Conservation (phyloP, 2,888 invertebrate genomes). For the Meghimatium bilineatum region DNA sequence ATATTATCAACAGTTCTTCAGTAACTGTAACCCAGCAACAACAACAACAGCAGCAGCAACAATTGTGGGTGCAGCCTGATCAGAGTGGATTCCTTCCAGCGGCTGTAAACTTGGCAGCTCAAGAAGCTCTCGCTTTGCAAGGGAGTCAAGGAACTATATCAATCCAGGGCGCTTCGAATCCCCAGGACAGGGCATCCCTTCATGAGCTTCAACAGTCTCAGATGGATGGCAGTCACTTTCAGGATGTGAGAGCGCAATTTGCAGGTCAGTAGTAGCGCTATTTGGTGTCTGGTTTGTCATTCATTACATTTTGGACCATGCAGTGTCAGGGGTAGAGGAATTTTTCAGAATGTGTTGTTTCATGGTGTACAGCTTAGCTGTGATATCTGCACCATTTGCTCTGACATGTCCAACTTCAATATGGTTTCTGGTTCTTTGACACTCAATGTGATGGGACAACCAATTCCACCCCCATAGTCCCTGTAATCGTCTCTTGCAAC, state of each 20-base stretch:
- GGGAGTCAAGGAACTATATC: constrained; percentile 12
- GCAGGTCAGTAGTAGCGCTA: constrained; percentile 40
- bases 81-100: constrained; percentile 42
- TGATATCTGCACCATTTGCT: too few relatives aligned
- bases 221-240: constrained; percentile 47
- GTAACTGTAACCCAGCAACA: constrained; percentile 17
- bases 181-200: constrained; percentile 10
- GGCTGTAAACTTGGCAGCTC: constrained; percentile 22
- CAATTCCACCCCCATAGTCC: too few relatives aligned
- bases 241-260: constrained; percentile 50
- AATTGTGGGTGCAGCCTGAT: constrained; percentile 45
- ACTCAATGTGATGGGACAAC: too few relatives aligned
- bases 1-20: constrained; percentile 1
- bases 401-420: too few relatives aligned
- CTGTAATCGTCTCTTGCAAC: too few relatives aligned
- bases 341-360: too few relatives aligned
- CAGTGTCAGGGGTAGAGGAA: too few relatives aligned
- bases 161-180: not conserved
- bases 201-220: constrained; percentile 28
- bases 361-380: too few relatives aligned
- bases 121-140: constrained; percentile 22
- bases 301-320: too few relatives aligned
- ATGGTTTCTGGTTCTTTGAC: too few relatives aligned
- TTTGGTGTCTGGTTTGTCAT: too few relatives aligned
- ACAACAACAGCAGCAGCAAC: constrained; percentile 43